phyloP scores from a whole-genome alignment of 2,113 vertebrate species.

The Pachypanchax playfairii region DNA sequence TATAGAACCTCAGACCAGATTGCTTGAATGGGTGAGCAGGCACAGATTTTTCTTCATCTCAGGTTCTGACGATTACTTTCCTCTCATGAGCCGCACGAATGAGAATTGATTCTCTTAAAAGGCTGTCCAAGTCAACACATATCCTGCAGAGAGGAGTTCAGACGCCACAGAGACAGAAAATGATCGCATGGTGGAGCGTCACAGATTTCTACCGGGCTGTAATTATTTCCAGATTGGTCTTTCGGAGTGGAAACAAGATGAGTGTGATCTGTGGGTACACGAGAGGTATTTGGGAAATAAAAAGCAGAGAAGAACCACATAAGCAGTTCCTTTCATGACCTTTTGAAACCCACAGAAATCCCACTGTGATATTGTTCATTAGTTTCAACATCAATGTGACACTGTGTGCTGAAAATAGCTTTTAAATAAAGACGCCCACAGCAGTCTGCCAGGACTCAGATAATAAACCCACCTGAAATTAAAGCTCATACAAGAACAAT shows the following conservation, averaged over 20 bases:
- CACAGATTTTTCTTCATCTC: conserved; percentile 53
- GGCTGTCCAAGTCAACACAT: conserved; percentile 38
- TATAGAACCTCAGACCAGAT: conserved; percentile 37
- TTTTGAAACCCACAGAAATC: conserved; percentile 48
- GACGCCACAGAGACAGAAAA: conserved; percentile 42
- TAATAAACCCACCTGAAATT: conserved; percentile 63
- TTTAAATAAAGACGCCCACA: conserved; percentile 49
- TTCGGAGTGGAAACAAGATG: conserved; percentile 35
- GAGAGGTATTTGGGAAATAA: conserved; percentile 50
- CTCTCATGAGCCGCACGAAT: conserved; percentile 41
- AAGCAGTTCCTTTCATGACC: conserved; percentile 44
- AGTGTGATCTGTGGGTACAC: conserved; percentile 34
- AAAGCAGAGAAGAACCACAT: conserved; percentile 20
- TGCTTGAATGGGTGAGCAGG: conserved; percentile 31
- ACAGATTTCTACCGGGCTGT: conserved; percentile 44
- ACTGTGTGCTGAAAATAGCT: conserved; percentile 50
- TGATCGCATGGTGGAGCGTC: conserved; percentile 25
- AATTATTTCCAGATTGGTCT: conserved; percentile 45
- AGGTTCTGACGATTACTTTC: conserved; percentile 38
- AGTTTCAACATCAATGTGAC: conserved; percentile 37
- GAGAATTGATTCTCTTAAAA: conserved; percentile 45
- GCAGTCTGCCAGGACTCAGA: conserved; percentile 38
- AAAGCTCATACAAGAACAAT: conserved; percentile 53
- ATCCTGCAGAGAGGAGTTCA: conserved; percentile 24
- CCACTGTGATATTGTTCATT: conserved; percentile 47